A percentile compares a stretch with the other conserved stretches of the same genome.
Conservation (phyloP, 2,888 invertebrate genomes). For the Sialis lutaria region DNA sequence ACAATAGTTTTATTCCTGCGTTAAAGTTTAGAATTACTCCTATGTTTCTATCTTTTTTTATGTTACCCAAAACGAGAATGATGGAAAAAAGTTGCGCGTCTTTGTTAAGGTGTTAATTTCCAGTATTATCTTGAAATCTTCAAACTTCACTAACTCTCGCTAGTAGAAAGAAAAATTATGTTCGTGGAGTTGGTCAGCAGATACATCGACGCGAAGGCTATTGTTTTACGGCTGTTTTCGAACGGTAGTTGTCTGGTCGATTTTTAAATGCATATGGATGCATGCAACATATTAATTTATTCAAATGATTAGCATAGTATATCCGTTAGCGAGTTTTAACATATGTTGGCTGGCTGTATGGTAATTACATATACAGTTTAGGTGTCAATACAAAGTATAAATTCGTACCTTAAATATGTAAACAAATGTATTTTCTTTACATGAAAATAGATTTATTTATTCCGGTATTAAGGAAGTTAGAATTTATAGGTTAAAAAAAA, state of each 20-base stretch:
- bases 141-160: slow-evolving; percentile 30
- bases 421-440: no score
- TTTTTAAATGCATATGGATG: slow-evolving; percentile 28
- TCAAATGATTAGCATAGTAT: slow-evolving; percentile 30
- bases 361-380: background rate
- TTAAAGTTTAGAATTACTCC: background rate
- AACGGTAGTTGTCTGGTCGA: slow-evolving; percentile 13
- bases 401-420: no score
- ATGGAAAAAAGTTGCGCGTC: slow-evolving; percentile 14
- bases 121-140: slow-evolving; percentile 30
- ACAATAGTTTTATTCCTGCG: background rate
- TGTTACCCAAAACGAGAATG: background rate
- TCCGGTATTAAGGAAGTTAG: no score
- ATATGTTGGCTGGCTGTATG: slow-evolving; percentile 6
- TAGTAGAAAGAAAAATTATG: slow-evolving; percentile 30
- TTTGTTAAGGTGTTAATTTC: slow-evolving; percentile 27
- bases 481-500: no score
- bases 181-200: slow-evolving; percentile 20
- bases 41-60: background rate
- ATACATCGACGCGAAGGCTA: slow-evolving; percentile 16
- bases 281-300: slow-evolving; percentile 31
- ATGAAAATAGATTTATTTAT: no score
- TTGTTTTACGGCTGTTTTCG: slow-evolving; percentile 14
- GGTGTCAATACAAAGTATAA: background rate
- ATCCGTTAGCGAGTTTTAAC: slow-evolving; percentile 29